Base-by-base conservation (phyloP, 2,113 vertebrate genomes). In the Tangachromis dhanisi region DNA sequence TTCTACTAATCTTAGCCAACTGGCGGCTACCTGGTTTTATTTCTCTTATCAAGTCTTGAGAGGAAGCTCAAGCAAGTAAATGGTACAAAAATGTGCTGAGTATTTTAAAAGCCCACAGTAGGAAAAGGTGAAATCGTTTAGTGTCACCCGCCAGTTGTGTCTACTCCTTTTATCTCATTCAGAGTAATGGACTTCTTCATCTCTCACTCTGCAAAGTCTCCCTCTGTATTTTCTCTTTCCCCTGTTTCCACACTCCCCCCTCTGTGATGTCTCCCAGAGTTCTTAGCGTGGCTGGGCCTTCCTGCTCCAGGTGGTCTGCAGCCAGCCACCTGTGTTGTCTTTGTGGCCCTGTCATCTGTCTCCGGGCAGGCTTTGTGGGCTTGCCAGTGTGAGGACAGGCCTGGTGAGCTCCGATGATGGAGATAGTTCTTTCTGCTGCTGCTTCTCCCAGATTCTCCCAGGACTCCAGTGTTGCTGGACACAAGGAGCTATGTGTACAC, bases 311-410 rank as follows among this genome's bases (percentile, higher is more conserved):
- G 94, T 96, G 94, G 94, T 95, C 91, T 93, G 79, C 84, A 91
- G 91, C 91, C 93, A 96, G 93, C 94, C 95, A 96, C 94, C 96
- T 95, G 95, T 95, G 95, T 94, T 96, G 93, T 93, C 94, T 96
- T 96, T 95, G 95, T 95, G 91, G 85, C 85, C 59, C 88, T 96
- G 94, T 96, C 96, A 96, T 96, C 94, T 93, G 92, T 96, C 95
- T 96, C 93, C 85, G 40, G 92, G 89, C 87, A 89, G 93, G 93
- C 95, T 95, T 96, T 95, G 94, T 94, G 92, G 85, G 84, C 83
- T 94, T 92, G 94, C 93, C 93, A 94, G 90, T 92, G 93, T 90
- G 90, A 94, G 92, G 94, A 95, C 92, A 95, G 92, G 93, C 92
- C 85, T 49, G 87, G 92, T 81, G 91, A 90, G 90, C 80, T 2